These are phyloP conservation scores for Galemys pyrenaicus DNA, from an alignment of 2,113 vertebrate genomes.

Conservation along the genomic window DNA sequence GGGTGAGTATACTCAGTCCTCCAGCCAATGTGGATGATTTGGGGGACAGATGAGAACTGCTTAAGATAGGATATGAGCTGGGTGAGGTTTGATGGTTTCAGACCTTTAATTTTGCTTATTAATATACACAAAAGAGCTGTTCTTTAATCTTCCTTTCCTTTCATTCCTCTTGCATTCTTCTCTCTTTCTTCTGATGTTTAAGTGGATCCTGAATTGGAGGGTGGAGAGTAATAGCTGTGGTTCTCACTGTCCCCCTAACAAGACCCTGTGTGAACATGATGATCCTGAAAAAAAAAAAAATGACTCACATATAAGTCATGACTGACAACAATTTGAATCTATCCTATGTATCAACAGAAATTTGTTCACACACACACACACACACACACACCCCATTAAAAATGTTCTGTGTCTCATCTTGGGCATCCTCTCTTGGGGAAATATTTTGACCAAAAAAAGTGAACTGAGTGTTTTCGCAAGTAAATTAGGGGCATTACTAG, in stretches of 20 bases:
- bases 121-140: not conserved
- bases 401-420: not conserved
- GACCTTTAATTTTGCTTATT: not conserved
- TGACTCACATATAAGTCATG: not conserved
- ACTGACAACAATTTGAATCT: not conserved
- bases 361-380: fast-evolving
- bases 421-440: not conserved
- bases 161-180: not conserved
- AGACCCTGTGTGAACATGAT: not conserved
- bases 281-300: not conserved
- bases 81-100: not conserved
- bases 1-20: not conserved
- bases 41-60: not conserved
- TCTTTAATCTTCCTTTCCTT: not conserved
- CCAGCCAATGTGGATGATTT: not conserved
- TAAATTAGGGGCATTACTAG: not conserved
- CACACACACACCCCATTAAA: not conserved
- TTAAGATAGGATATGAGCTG: not conserved
- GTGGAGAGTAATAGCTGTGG: not conserved
- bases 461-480: not conserved
- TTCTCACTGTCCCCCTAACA: not conserved
- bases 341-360: not conserved
- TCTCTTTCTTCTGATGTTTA: not conserved
- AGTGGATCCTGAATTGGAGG: no score
- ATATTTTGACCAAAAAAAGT: not conserved